A percentile compares a stretch with the other conserved stretches of the same genome.
Conservation (phyloP, 2,113 vertebrate genomes). For the Phycodurus eques region DNA sequence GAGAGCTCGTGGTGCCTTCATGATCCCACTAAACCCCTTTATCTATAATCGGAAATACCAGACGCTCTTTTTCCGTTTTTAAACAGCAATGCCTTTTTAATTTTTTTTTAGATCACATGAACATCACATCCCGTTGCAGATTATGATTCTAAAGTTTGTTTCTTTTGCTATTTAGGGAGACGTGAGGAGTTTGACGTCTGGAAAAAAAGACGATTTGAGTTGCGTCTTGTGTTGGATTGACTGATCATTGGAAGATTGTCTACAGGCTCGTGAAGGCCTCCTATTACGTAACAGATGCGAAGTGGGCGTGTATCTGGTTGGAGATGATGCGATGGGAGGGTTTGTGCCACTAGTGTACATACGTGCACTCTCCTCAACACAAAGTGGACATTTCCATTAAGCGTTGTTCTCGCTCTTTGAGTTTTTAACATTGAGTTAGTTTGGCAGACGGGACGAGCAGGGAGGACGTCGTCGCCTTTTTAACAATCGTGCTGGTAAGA, state of each 20-base stretch:
- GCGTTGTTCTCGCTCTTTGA: neutral
- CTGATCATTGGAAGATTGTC: neutral
- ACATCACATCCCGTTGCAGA: neutral
- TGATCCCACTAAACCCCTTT: neutral
- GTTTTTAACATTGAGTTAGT: neutral
- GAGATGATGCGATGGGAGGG: neutral
- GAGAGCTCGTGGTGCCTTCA: neutral
- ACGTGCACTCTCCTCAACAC: neutral
- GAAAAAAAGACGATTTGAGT: neutral
- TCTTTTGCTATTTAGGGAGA: neutral
- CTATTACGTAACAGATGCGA: neutral
- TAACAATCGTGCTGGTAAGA: conserved; percentile 6
- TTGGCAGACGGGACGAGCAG: neutral
- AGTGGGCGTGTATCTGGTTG: conserved; percentile 1
- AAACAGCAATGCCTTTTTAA: neutral
- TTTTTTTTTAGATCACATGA: neutral
- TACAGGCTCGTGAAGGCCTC: conserved; percentile 1
- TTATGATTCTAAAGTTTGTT: neutral
- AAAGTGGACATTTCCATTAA: neutral
- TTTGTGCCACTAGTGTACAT: neutral
- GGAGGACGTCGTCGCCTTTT: neutral
- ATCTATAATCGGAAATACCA: neutral
- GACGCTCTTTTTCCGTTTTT: neutral
- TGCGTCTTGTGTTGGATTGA: neutral
- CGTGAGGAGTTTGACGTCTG: neutral